A percentile compares a stretch with the other conserved stretches of the same genome.
Conservation (phyloP, 2,797 vertebrate species). For the Galago senegalensis region DNA sequence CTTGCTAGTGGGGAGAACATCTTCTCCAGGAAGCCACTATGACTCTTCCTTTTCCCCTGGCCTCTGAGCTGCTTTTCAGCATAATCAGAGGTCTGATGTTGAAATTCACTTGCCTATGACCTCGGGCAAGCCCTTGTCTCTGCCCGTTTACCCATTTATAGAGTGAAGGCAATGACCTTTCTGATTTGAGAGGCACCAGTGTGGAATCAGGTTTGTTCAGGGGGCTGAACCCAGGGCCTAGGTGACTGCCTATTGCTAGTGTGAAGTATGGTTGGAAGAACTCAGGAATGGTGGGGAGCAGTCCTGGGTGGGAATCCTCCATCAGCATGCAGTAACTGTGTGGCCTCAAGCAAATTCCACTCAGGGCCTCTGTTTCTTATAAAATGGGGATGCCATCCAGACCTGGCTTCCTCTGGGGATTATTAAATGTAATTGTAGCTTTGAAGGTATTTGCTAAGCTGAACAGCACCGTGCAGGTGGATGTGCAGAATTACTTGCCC, state of each 20-base stretch:
- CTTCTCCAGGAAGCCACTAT: constrained; percentile 27
- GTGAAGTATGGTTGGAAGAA: background rate
- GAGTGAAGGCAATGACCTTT: background rate
- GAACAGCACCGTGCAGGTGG: background rate
- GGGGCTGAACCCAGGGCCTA: background rate
- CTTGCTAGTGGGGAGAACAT: background rate
- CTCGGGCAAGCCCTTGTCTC: background rate
- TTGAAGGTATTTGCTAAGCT: background rate
- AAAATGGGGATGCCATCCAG: background rate
- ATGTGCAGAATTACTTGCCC: accelerated
- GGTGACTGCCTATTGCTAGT: background rate
- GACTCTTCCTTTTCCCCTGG: background rate
- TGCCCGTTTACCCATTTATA: background rate
- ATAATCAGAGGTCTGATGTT: background rate
- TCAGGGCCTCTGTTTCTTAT: constrained; percentile 20
- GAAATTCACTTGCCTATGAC: background rate
- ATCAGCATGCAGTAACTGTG: background rate
- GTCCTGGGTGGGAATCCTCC: constrained; percentile 17
- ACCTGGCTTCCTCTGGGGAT: background rate
- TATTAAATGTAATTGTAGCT: background rate
- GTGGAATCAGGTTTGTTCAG: background rate
- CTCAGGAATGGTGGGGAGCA: background rate
- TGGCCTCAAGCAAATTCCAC: background rate
- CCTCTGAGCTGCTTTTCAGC: background rate
- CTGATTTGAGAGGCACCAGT: background rate